phyloP scores from a whole-genome alignment of 2,113 vertebrate genomes.

The Silurus meridionalis region DNA sequence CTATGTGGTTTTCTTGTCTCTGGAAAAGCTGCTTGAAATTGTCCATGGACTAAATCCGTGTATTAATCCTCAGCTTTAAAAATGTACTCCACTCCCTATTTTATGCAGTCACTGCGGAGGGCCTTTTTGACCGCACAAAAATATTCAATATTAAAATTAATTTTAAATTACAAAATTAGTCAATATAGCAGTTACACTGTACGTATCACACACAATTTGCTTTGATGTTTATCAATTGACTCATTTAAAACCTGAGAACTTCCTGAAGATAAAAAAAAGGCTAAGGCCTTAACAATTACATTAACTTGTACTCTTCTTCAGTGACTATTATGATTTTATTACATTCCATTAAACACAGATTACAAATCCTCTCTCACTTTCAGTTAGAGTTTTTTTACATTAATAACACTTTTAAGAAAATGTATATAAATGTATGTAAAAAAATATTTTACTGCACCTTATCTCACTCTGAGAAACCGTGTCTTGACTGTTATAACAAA shows the following conservation, averaged over 20 bases:
- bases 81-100: no score
- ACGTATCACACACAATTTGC: background rate
- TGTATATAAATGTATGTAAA: background rate
- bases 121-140: no score
- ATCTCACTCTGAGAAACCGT: background rate
- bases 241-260: background rate
- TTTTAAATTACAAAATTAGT: no score
- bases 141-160: no score
- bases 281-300: background rate
- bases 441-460: background rate
- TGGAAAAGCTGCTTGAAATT: no score
- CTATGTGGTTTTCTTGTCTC: no score
- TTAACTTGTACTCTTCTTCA: background rate
- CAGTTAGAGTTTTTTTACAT: background rate
- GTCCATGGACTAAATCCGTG: no score
- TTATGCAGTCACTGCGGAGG: no score
- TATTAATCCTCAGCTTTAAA: no score
- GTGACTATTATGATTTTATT: background rate
- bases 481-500: background rate
- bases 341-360: background rate
- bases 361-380: background rate
- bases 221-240: background rate
- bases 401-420: background rate
- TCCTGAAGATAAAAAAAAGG: background rate
- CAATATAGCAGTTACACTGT: background rate